Conservation (phyloP, 2,888 invertebrate species). For the Cerastis leucographa region DNA sequence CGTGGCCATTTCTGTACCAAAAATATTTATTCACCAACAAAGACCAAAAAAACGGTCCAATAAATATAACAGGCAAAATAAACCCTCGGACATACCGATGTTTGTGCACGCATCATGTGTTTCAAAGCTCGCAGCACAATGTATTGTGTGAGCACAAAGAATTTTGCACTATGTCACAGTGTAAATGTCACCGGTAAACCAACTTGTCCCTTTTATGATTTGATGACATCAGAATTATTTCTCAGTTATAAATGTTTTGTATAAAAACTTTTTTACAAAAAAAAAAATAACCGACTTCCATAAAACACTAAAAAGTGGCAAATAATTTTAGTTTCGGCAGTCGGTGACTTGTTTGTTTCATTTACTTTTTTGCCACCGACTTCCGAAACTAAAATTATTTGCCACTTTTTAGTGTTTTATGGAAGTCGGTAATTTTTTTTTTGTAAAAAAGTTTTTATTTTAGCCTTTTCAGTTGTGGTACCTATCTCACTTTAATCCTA, state of each 20-base stretch:
- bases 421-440: too few species aligned
- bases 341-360: too few species aligned
- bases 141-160: slow-evolving; percentile 27
- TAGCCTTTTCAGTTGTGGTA: too few species aligned
- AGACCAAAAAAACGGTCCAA: slow-evolving; percentile 7
- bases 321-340: too few species aligned
- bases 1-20: background rate
- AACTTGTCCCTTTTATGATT: background rate
- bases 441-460: too few species aligned
- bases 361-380: too few species aligned
- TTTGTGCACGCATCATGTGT: slow-evolving; percentile 12
- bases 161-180: slow-evolving; percentile 21
- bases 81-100: slow-evolving; percentile 1
- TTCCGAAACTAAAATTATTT: too few species aligned
- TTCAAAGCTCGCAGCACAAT: slow-evolving; percentile 6
- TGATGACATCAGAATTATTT: background rate
- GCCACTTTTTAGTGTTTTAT: too few species aligned
- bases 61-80: slow-evolving; percentile 14
- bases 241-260: background rate
- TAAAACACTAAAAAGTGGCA: too few species aligned
- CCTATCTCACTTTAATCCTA: too few species aligned
- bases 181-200: background rate
- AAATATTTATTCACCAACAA: slow-evolving; percentile 30
- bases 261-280: too few species aligned
- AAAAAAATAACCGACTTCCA: too few species aligned